Evolutionary conservation across 1,140 invertebrate genomes (phyloP).

Genomic region (Achatina immaculata): DNA sequence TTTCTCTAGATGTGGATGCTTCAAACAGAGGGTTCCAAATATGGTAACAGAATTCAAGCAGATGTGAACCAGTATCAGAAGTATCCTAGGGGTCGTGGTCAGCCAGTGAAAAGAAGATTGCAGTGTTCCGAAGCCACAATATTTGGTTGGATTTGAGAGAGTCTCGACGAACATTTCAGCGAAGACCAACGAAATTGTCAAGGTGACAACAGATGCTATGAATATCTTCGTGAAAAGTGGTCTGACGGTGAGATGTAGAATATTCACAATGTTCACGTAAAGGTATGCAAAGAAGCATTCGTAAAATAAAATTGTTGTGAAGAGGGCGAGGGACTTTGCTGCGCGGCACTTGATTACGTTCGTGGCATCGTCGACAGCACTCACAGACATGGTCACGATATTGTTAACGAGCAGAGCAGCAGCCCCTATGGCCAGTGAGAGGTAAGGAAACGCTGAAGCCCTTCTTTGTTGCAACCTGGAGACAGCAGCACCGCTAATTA

Average conservation of each 20-base stretch:
- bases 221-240: neutral
- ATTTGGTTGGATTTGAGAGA: neutral
- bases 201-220: neutral
- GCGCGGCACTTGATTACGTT: neutral
- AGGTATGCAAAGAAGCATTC: slow-evolving; percentile 38
- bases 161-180: slow-evolving; percentile 1
- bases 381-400: slow-evolving; percentile 11
- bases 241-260: neutral
- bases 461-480: neutral
- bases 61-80: neutral
- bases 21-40: slow-evolving; percentile 18
- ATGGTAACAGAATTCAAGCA: neutral
- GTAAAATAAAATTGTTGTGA: slow-evolving; percentile 19
- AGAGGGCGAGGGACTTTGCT: neutral
- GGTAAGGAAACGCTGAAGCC: neutral
- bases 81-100: neutral
- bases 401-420: slow-evolving; percentile 25
- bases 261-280: neutral
- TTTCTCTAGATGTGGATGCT: neutral
- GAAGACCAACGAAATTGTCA: neutral
- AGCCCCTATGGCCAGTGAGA: neutral
- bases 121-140: slow-evolving; percentile 16
- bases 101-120: slow-evolving; percentile 21
- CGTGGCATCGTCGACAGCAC: slow-evolving; percentile 23
- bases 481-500: neutral